Evolutionary conservation across 2,888 invertebrate genomes (phyloP), one percentile per base, ranked within the genome.

Genomic region (Drosophila koepferae): DNA sequence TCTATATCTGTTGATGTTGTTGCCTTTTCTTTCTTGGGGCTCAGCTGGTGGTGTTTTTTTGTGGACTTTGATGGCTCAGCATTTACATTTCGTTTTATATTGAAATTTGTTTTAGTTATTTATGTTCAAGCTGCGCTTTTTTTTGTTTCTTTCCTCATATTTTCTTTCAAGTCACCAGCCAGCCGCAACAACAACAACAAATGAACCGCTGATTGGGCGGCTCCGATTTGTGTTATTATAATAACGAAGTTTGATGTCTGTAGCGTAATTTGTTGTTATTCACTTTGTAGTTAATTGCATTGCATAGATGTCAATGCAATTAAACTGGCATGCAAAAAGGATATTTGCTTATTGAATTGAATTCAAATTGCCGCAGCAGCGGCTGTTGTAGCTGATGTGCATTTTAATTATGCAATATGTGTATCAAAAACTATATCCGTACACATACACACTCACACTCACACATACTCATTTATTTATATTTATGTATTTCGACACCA

Each of bases 51-150:
- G 69, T 56, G 31, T 58, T 58, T 70, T 55, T 64, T 63, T 63
- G 59, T 69, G 46, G 46, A 51, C 65, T 81, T 89, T 86, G 84
- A 86, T 89, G 87, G 85, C 74, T 85, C 84, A 85, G 87, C 89
- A 79, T 86, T 85, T 86, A 79, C 69, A 81, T 79, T 84, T 70
- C 60, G 55, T 56, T 69, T 82, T 60, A 66, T 76, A 86, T 86
- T 81, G 89, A 72, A 89, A 86, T 89, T 83, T 74, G 86, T 83
- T 74, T 85, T 71, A 63, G 78, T 70, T 78, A 88, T 82, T 88
- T 84, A 86, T 79, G 74, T 86, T 72, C 61, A 65, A 81, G 84
- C 81, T 81, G 81, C 76, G 81, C 76, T 79, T 81, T 88, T 87
- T 59, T 54, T 36, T 8, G 8, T 46, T 20, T 20, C 20, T 54